Percentiles rank a stretch among this genome's conserved stretches.
Evolutionary conservation across 2,888 invertebrate species (phyloP).

Genomic region (Xestia ashworthii): DNA sequence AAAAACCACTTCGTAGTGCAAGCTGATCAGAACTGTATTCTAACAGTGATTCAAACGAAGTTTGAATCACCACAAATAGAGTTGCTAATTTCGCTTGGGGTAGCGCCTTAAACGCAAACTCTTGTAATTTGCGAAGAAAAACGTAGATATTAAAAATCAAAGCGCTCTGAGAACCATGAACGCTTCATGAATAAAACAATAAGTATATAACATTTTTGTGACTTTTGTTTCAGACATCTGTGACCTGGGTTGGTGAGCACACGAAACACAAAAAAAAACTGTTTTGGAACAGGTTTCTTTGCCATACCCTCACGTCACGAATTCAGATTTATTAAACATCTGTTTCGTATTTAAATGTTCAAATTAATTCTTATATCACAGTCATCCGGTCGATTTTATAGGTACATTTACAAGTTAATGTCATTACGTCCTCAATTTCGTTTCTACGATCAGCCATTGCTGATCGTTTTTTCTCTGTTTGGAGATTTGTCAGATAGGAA

Average conservation of each 20-base stretch:
- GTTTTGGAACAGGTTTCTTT: slow-evolving; percentile 32
- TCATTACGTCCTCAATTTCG: slow-evolving; percentile 62
- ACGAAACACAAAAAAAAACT: slow-evolving; percentile 21
- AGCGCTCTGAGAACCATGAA: slow-evolving; percentile 11
- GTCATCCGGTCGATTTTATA: slow-evolving; percentile 40
- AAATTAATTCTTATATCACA: slow-evolving; percentile 35
- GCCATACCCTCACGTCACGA: slow-evolving; percentile 12
- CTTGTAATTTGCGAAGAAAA: background rate
- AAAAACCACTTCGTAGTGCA: no score
- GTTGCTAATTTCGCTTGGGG: no score
- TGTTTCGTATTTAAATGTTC: slow-evolving; percentile 26
- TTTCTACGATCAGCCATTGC: slow-evolving; percentile 50
- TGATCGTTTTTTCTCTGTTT: slow-evolving; percentile 34
- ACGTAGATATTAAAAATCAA: slow-evolving; percentile 5
- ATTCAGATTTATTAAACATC: slow-evolving; percentile 39
- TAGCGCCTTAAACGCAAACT: background rate
- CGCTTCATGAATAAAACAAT: slow-evolving; percentile 41
- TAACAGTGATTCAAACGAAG: no score
- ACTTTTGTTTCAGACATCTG: slow-evolving; percentile 27
- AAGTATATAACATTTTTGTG: slow-evolving; percentile 28
- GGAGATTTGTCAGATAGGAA: slow-evolving; percentile 50
- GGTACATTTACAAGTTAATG: slow-evolving; percentile 52
- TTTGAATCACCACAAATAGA: no score
- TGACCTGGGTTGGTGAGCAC: slow-evolving; percentile 16
- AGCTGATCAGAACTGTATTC: no score